Evolutionary conservation across 1,140 invertebrate species (phyloP), one percentile per base, ranked within the genome.

Genomic region (Drosophila truncata): DNA sequence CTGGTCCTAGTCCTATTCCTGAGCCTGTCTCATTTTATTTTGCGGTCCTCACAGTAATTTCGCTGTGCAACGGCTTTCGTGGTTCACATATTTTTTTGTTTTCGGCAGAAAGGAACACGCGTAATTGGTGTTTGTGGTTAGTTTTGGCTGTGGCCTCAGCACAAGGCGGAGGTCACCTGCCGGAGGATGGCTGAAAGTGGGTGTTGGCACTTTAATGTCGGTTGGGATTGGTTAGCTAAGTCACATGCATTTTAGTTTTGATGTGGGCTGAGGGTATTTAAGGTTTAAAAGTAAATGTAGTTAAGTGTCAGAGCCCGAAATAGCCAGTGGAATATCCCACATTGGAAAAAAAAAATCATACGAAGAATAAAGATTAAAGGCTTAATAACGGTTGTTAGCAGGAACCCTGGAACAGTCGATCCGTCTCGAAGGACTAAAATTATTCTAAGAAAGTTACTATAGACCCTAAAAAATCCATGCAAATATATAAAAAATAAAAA

Each of bases 51-150:
- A 41, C 37, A 44, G 52, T 74, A 80, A 66, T 66, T 71, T 80
- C 78, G 54, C 72, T 29, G n/a, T 46, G 27, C 70, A 73, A 60
- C 62, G 47, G 57, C 62, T 57, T 61, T 60, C 42, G 75, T 71
- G 58, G 46, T 69, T 46, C 29, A 55, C 18, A 46, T 52, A 35
- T 33, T 70, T 52, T 61, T 65, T 41, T 61, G 20, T 29, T 73
- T 74, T 61, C 18, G 44, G 42, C 42, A 27, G 67, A 58, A 49
- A 39, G 35, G 70, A 50, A 59, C 25, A 76, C 80, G 80, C 80
- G 75, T 83, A 76, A 83, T 83, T 83, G 80, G 80, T 82, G 80
- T 82, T 76, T 72, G 69, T 49, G 81, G 76, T 63, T 54, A 59
- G 75, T 69, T 75, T 67, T 73, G 35, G 70, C 52, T 33, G 16